Evolutionary conservation across 2,888 invertebrate species (phyloP).

Genomic region (Dendrolimus houi): DNA sequence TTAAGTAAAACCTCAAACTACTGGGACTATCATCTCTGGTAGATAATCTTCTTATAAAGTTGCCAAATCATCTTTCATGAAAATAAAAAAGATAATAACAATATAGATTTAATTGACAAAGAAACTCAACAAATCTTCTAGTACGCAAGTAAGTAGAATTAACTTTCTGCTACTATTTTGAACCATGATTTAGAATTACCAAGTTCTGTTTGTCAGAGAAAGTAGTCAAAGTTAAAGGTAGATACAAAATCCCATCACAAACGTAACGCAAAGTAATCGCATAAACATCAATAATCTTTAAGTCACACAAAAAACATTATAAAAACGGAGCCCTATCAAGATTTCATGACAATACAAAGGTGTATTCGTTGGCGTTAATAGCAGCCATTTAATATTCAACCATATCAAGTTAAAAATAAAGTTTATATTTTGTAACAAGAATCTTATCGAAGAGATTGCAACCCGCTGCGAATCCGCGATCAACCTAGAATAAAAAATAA

Average conservation of each 20-base stretch:
- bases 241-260: slow-evolving; percentile 10
- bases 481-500: slow-evolving; percentile 32
- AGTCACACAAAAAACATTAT: slow-evolving; percentile 42
- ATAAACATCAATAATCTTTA: slow-evolving; percentile 69
- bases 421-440: slow-evolving; percentile 7
- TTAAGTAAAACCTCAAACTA: too few relatives aligned
- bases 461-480: slow-evolving; percentile 56
- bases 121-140: too few relatives aligned
- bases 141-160: too few relatives aligned
- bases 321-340: slow-evolving; percentile 41
- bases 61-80: too few relatives aligned
- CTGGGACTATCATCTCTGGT: too few relatives aligned
- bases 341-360: slow-evolving; percentile 21
- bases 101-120: too few relatives aligned
- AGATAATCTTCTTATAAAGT: too few relatives aligned
- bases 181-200: too few relatives aligned
- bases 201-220: not conserved
- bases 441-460: slow-evolving; percentile 16
- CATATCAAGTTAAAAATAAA: not conserved
- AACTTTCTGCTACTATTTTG: too few relatives aligned
- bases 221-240: not conserved
- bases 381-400: slow-evolving; percentile 11
- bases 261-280: slow-evolving; percentile 53
- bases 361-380: slow-evolving; percentile 10
- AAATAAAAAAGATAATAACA: too few relatives aligned